These are phyloP conservation scores for Magallana angulata DNA, from an alignment of 1,140 invertebrate species.

Conservation along the genomic window DNA sequence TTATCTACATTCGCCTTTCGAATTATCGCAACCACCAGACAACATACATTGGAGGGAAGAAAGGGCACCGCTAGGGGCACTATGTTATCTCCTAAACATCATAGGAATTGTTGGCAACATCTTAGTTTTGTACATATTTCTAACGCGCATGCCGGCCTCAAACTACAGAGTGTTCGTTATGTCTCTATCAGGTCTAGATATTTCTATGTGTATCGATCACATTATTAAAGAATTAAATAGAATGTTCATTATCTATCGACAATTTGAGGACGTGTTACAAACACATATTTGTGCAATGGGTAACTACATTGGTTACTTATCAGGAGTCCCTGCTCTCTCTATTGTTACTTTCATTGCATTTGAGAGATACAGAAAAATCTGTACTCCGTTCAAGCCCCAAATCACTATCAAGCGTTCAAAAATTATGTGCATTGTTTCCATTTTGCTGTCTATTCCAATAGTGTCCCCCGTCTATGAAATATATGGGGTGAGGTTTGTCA, in stretches of 20 bases:
- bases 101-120: neutral
- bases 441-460: neutral
- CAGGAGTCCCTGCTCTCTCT: neutral
- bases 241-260: too few species aligned
- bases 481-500: neutral
- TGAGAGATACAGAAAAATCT: constrained; percentile 5
- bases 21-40: neutral
- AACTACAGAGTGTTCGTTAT: too few species aligned
- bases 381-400: too few species aligned
- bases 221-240: too few species aligned
- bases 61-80: neutral
- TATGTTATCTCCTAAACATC: neutral
- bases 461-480: neutral
- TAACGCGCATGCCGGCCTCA: neutral
- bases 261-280: too few species aligned
- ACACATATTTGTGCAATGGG: neutral
- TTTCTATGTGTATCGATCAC: too few species aligned
- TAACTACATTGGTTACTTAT: neutral
- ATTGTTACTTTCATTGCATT: neutral
- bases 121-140: too few species aligned
- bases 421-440: neutral
- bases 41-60: neutral
- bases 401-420: neutral
- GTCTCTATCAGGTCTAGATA: too few species aligned
- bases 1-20: too few species aligned